Evolutionary conservation across 2,797 vertebrate species (phyloP), one percentile per base, ranked within the genome.

Genomic region (Phoxinus dragarum): DNA sequence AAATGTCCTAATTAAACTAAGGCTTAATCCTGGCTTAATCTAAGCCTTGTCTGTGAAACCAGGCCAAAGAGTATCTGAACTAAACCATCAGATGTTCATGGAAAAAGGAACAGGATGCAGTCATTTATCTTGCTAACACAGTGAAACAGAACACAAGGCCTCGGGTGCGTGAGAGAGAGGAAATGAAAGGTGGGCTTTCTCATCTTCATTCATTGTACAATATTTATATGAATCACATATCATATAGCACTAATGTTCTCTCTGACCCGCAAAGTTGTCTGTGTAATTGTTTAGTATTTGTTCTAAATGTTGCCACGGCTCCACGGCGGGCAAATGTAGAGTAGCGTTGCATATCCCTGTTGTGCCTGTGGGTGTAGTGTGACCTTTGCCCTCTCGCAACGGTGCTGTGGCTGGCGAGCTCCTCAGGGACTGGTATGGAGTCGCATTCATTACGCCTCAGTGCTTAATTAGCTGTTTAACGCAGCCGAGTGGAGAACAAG

Each of bases 401-500:
- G 10, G 21, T 56, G 82, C 44, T 56, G 74, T 61, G 27, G 59
- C 40, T 81, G 78, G 71, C 27, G 21, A 59, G 78, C 34, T 81
- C 71, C 49, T 76, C 27, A 2, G 71, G 49, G 82, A 87, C 31
- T 75, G 6, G 42, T 49, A 56, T 78, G 74, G 19, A 84, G 52
- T 79, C 75, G 19, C 49, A 79, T 78, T 81, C 38, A 68, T 68
- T 71, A 74, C 12, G 61, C 59, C 76, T 75, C 40, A 74, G 49
- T 66, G 69, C 71, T 80, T 75, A 80, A 87, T 87, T 84, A 84
- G 75, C 74, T 82, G 59, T 84, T 84, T 79, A 76, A 77, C 23
- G 31, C 85, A 64, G 75, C 17, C 11, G 67, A 69, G 68, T 19
- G n/a, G 59, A 80, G 67, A 31, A 52, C 66, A 77, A 82, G 80